Percentiles rank a stretch among this genome's conserved stretches.
Conservation (phyloP, 2,113 vertebrate genomes). For the Potamarius usumacintae region DNA sequence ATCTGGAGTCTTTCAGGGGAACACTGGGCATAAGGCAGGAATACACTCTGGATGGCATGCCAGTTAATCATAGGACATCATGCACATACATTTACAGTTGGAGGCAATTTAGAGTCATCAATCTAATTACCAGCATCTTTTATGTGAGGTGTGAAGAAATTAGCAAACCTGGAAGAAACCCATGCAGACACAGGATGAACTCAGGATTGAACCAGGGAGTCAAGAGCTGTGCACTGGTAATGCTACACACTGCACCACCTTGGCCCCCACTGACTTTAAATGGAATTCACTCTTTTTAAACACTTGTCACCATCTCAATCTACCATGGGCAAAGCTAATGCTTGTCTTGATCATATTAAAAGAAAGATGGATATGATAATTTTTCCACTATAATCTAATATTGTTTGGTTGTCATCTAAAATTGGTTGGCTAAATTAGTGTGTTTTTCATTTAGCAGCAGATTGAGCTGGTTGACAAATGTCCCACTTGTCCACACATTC, state of each 20-base stretch:
- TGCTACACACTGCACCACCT: not conserved
- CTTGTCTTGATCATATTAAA: not conserved
- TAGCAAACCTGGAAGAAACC: not conserved
- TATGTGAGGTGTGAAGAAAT: not conserved
- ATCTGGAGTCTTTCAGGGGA: not conserved
- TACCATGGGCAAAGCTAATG: not conserved
- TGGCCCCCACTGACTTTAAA: not conserved
- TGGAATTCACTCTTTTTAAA: not conserved
- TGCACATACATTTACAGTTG: not conserved
- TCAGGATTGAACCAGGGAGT: not conserved
- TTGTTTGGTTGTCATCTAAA: not conserved
- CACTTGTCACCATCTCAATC: not conserved
- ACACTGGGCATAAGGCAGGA: not conserved
- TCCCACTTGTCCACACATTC: no score
- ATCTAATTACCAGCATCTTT: not conserved
- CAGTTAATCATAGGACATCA: not conserved
- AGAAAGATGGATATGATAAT: not conserved
- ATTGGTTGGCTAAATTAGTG: not conserved
- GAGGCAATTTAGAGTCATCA: not conserved
- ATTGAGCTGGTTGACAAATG: not conserved
- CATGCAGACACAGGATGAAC: not conserved
- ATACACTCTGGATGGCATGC: not conserved
- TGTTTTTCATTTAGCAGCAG: not conserved
- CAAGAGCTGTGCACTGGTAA: not conserved
- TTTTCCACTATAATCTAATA: not conserved